Conservation (phyloP, 2,888 invertebrate species). For the Bhutanitis thaidina region DNA sequence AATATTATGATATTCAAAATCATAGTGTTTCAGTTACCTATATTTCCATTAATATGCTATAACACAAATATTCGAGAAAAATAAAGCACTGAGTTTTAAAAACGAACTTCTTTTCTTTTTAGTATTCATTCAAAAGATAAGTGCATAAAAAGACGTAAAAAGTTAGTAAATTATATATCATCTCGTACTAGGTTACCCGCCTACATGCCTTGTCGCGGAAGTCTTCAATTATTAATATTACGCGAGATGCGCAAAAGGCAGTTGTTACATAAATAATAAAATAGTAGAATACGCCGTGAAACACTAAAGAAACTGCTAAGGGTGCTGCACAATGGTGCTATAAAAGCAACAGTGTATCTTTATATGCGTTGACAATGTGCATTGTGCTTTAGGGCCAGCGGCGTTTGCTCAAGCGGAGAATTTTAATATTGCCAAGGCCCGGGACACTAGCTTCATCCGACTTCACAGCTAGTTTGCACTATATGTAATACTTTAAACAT, state of each 20-base stretch:
- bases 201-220: constrained; percentile 52
- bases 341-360: constrained; percentile 74
- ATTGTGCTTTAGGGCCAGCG: constrained; percentile 56
- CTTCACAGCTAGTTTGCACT: constrained; percentile 48
- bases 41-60: too few relatives aligned
- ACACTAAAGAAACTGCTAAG: constrained; percentile 65
- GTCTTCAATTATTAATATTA: constrained; percentile 72
- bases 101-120: neutral
- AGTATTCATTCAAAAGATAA: neutral
- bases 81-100: neutral
- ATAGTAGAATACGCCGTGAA: constrained; percentile 63
- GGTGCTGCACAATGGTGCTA: constrained; percentile 68
- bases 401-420: constrained; percentile 31
- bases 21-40: too few relatives aligned
- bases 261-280: constrained; percentile 75
- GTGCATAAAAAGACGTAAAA: constrained; percentile 7
- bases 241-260: constrained; percentile 59
- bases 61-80: too few relatives aligned
- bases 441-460: constrained; percentile 38
- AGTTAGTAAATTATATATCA: constrained; percentile 36
- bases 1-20: too few relatives aligned
- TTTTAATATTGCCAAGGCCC: constrained; percentile 40
- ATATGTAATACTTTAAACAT: constrained; percentile 50
- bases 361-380: constrained; percentile 72
- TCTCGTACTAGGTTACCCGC: constrained; percentile 37